Evolutionary conservation across 1,140 invertebrate species (phyloP).

Genomic region (Aleiodes sp.): DNA sequence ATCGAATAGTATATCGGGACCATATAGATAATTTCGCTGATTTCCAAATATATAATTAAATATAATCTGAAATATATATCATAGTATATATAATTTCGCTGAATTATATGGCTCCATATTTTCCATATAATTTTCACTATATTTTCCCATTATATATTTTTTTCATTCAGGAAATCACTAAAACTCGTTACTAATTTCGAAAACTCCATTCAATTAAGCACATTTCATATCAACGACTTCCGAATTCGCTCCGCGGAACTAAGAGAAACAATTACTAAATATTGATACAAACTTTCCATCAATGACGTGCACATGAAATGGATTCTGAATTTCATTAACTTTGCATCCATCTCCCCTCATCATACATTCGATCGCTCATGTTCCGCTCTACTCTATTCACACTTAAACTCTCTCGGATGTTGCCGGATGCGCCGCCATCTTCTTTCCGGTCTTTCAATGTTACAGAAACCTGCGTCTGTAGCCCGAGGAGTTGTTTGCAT

Average conservation of each 20-base stretch:
- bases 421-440: constrained; percentile 47
- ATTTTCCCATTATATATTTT: too few species aligned
- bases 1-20: too few species aligned
- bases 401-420: constrained; percentile 13
- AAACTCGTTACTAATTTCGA: too few species aligned
- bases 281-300: constrained; percentile 48
- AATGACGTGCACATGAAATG: constrained; percentile 2
- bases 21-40: too few species aligned
- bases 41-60: too few species aligned
- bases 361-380: too few species aligned
- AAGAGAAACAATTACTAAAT: constrained; percentile 53
- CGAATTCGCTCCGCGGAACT: constrained; percentile 46
- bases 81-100: too few species aligned
- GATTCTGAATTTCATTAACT: neutral
- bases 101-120: too few species aligned
- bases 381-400: neutral
- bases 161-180: too few species aligned
- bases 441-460: constrained; percentile 44
- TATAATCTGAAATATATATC: too few species aligned
- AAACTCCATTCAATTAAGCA: constrained; percentile 55
- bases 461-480: constrained; percentile 19
- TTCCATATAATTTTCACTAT: too few species aligned
- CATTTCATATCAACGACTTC: constrained; percentile 49
- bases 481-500: constrained; percentile 9
- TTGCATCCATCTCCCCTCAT: neutral